Percentiles rank a stretch among this genome's conserved stretches.
Evolutionary conservation across 2,113 vertebrate species (phyloP).

Genomic region (Mastomys natalensis): DNA sequence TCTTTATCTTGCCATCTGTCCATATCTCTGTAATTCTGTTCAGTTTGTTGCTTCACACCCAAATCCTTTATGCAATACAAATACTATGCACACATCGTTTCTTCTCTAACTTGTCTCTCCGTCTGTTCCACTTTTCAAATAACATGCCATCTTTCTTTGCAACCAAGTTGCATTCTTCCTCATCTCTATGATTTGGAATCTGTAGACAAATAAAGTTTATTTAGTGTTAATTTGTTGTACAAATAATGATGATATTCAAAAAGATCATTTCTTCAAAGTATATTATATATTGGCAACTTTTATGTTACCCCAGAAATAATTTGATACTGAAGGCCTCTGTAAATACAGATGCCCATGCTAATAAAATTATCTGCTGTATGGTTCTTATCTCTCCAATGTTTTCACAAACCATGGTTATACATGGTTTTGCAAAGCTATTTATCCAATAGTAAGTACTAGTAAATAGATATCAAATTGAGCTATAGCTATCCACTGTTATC

Average conservation of each 20-base stretch:
- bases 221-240: too few species aligned
- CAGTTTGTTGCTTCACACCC: not conserved
- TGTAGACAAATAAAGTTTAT: not conserved
- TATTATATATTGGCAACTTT: too few species aligned
- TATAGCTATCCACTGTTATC: not conserved
- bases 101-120: not conserved
- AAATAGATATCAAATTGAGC: not conserved
- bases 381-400: not conserved
- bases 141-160: not conserved
- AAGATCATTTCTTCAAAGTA: not conserved
- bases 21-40: not conserved
- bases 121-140: not conserved
- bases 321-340: not conserved
- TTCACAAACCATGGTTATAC: not conserved
- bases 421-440: not conserved
- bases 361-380: not conserved
- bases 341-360: not conserved
- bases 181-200: not conserved
- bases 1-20: not conserved
- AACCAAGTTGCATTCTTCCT: not conserved
- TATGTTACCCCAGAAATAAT: not conserved
- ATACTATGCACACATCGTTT: not conserved
- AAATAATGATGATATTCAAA: too few species aligned
- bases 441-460: not conserved
- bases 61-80: not conserved